A percentile compares a stretch with the other conserved stretches of the same genome.
phyloP scores from a whole-genome alignment of 2,113 vertebrate genomes.

The Syngnathoides biaculeatus region DNA sequence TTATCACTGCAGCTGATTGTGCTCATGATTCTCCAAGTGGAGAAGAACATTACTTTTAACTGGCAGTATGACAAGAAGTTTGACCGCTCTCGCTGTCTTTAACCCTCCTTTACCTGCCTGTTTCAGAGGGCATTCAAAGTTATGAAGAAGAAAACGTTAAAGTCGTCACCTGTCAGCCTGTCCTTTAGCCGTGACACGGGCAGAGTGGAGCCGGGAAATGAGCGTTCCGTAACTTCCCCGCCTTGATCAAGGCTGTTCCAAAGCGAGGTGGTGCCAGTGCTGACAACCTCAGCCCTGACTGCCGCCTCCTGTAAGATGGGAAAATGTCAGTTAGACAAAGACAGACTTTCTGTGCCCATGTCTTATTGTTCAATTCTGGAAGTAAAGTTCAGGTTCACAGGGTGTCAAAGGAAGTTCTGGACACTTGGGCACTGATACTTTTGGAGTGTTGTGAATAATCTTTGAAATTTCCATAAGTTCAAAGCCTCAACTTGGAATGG shows the following conservation, averaged over 20 bases:
- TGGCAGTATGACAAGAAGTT: constrained; percentile 48
- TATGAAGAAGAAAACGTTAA: constrained; percentile 33
- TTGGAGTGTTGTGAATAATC: constrained; percentile 6
- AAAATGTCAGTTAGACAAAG: constrained; percentile 47
- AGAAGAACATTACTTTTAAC: constrained; percentile 46
- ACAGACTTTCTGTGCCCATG: not conserved
- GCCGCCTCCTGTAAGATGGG: constrained; percentile 32
- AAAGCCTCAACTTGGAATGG: constrained; percentile 12
- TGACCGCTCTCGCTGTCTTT: constrained; percentile 24
- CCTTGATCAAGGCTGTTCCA: constrained; percentile 73
- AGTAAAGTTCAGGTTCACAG: constrained; percentile 41
- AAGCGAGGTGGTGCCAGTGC: constrained; percentile 52
- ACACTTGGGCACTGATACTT: constrained; percentile 38
- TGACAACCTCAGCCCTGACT: constrained; percentile 59
- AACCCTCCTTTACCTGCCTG: constrained; percentile 38
- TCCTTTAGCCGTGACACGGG: constrained; percentile 60
- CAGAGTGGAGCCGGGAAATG: constrained; percentile 31
- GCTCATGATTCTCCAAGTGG: constrained; percentile 5
- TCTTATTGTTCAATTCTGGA: constrained; percentile 7
- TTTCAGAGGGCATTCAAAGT: constrained; percentile 56
- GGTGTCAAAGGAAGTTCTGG: constrained; percentile 53
- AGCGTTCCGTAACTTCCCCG: constrained; percentile 46
- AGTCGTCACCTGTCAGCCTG: constrained; percentile 56
- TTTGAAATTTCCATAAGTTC: constrained; percentile 34
- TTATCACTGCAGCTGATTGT: not conserved